Evolutionary conservation across 2,888 invertebrate species (phyloP), one percentile per base, ranked within the genome.

Genomic region (Drosophila melanosoma): DNA sequence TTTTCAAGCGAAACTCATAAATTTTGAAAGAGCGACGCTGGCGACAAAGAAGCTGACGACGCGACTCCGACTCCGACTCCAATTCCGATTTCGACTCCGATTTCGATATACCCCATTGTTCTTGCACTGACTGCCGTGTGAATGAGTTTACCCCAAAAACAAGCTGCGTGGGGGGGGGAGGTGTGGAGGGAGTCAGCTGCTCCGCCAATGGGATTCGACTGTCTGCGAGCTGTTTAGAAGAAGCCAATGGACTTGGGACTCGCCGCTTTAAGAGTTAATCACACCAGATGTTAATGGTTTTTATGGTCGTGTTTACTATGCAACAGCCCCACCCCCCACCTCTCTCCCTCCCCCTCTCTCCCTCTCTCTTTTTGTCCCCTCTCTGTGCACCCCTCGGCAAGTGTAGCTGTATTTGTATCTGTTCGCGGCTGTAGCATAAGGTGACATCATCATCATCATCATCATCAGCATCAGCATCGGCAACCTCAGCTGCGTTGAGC

Each of bases 261-360:
- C 69, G 78, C 68, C 74, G 70, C 81, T 85, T 83, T 81, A 81
- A 83, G 90, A 90, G 92, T 92, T 91, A 92, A 92, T 92, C 91
- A 90, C 84, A 83, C 91, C 92, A 91, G 92, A 91, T 92, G 92
- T 92, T 91, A 90, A 90, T 92, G 91, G 89, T 83, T 91, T 91
- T 91, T 90, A 91, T 89, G 89, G 75, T 81, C 81, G 80, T 90
- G 86, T 89, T 91, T 88, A 83, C 85, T 81, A 69, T 75, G 69
- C 58, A 23, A 7, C 54, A 26, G 12, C 32, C 20, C 52, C 20
- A 33, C 29, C 38, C 8, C 26, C 38, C 29, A 29, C 5, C 29
- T 29, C 29, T 1, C 29, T 29, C 29, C 26, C 26, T 26, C 26
- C 26, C 26, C 5, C 26, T 4, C 26, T 26, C 26, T 26, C 26